phyloP scores from a whole-genome alignment of 1,140 invertebrate species.

The Ips typographus region DNA sequence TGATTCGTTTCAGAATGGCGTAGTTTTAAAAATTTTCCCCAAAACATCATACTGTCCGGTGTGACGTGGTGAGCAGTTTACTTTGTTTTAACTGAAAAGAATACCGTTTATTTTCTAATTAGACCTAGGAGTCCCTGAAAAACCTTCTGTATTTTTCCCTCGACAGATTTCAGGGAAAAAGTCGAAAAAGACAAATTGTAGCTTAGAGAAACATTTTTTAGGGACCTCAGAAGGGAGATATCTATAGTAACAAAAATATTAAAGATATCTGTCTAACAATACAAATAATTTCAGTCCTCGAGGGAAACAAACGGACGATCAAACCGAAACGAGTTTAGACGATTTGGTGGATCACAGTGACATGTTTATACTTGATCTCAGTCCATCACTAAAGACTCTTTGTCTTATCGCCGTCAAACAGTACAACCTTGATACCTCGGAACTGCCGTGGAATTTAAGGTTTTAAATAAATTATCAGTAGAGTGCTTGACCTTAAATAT shows the following conservation, averaged over 20 bases:
- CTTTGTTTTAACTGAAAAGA: too few species aligned
- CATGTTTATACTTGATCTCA: slow-evolving; percentile 73
- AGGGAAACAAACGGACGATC: slow-evolving; percentile 18
- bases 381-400: slow-evolving; percentile 69
- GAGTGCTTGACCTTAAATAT: slow-evolving; percentile 11
- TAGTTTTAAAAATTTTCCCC: too few species aligned
- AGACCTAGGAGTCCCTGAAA: too few species aligned
- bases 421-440: slow-evolving; percentile 62
- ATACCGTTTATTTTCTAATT: too few species aligned
- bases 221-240: neutral
- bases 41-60: too few species aligned
- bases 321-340: slow-evolving; percentile 7
- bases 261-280: slow-evolving; percentile 2
- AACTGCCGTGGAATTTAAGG: slow-evolving; percentile 64
- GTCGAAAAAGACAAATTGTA: too few species aligned
- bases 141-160: too few species aligned
- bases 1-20: too few species aligned
- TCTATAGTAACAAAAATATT: neutral
- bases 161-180: too few species aligned
- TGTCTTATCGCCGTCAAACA: slow-evolving; percentile 64
- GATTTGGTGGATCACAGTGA: slow-evolving; percentile 73
- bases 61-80: too few species aligned
- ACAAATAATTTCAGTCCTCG: slow-evolving; percentile 38
- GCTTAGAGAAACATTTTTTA: too few species aligned
- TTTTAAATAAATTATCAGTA: slow-evolving; percentile 43